Evolutionary conservation across 2,797 vertebrate genomes (phyloP).

Genomic region (Oophaga sylvatica): DNA sequence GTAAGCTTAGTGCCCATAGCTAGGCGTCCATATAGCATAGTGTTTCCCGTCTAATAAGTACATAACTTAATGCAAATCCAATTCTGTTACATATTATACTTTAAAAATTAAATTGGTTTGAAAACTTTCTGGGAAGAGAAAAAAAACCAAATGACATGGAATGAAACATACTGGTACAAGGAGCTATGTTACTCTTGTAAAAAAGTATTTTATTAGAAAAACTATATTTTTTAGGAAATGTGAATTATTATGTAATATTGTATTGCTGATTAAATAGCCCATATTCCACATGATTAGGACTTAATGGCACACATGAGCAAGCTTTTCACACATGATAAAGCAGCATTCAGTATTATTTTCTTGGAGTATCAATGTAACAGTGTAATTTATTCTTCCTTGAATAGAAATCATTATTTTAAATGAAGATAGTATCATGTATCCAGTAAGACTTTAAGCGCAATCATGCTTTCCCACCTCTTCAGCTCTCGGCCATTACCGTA

Average conservation of each 20-base stretch:
- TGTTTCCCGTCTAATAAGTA: too few species aligned
- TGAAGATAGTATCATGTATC: background rate
- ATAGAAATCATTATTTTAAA: conserved; percentile 28
- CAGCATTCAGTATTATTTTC: background rate
- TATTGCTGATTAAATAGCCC: background rate
- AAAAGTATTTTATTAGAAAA: too few species aligned
- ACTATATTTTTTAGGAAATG: too few species aligned
- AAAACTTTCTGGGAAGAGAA: too few species aligned
- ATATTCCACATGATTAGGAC: background rate
- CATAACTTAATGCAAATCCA: too few species aligned
- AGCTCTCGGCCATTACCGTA: conserved; percentile 57
- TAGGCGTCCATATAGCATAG: too few species aligned
- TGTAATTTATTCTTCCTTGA: background rate
- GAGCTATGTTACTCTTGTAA: too few species aligned
- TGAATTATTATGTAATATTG: background rate
- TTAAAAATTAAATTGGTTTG: too few species aligned
- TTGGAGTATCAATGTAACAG: background rate
- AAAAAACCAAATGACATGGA: too few species aligned
- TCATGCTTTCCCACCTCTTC: conserved; percentile 58
- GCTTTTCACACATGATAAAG: background rate
- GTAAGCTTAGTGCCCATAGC: too few species aligned
- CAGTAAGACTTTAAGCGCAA: conserved; percentile 17
- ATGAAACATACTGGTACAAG: too few species aligned
- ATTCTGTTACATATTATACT: too few species aligned
- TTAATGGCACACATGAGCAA: background rate